These are phyloP conservation scores for Trichacis sp. DNA, from an alignment of 2,888 invertebrate species.

Conservation along the genomic window DNA sequence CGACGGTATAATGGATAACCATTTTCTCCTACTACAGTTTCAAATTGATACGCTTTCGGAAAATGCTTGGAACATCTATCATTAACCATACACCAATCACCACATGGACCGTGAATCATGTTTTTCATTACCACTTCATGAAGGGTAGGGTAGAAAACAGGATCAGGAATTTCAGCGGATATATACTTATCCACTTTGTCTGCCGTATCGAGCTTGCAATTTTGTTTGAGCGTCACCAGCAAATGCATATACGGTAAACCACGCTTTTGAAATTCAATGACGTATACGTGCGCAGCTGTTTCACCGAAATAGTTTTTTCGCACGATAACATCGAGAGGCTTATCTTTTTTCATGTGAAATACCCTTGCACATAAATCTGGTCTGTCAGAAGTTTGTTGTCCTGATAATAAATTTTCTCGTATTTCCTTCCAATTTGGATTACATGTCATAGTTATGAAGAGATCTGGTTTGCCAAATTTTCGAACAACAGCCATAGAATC, in stretches of 20 bases:
- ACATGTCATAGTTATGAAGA: no score
- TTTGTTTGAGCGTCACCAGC: constrained; percentile 11
- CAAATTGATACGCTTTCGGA: constrained; percentile 46
- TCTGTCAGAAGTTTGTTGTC: no score
- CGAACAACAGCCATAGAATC: no score
- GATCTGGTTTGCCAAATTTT: no score
- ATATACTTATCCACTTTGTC: constrained; percentile 37
- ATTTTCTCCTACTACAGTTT: constrained; percentile 40
- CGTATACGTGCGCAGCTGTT: constrained; percentile 25
- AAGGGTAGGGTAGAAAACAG: constrained; percentile 46
- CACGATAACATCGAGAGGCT: no score
- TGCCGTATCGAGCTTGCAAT: constrained; percentile 38
- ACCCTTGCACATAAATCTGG: no score
- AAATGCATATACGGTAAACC: constrained; percentile 31
- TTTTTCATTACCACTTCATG: constrained; percentile 52
- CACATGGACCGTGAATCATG: constrained; percentile 54
- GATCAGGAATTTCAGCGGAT: constrained; percentile 55
- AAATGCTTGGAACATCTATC: constrained; percentile 54
- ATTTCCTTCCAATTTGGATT: no score
- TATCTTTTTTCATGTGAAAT: no score
- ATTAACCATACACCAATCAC: no score
- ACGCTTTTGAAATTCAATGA: constrained; percentile 33
- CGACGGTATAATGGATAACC: constrained; percentile 48
- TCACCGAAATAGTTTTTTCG: no score
- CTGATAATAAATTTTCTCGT: no score